A percentile compares a stretch with the other conserved stretches of the same genome.
Conservation (phyloP, 2,113 vertebrate species). For the Pelecanus crispus region DNA sequence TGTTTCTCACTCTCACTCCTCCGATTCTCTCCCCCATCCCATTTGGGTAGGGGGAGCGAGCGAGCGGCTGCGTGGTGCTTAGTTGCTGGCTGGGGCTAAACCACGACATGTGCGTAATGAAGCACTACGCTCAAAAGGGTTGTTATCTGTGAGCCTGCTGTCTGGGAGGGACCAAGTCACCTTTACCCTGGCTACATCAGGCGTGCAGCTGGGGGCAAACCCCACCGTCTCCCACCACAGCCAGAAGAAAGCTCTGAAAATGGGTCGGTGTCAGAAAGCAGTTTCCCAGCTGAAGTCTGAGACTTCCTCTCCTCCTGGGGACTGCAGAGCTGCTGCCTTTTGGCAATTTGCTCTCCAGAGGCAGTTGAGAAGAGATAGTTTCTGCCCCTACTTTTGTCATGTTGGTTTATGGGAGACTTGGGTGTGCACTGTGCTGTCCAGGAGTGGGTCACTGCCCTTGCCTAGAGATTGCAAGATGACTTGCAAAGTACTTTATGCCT, state of each 20-base stretch:
- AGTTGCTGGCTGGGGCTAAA: too few species aligned
- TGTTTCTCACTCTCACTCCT: too few species aligned
- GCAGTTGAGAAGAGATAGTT: neutral
- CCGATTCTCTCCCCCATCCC: too few species aligned
- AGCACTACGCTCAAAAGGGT: neutral
- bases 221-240: fast-evolving
- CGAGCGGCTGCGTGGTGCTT: too few species aligned
- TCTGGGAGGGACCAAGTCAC: neutral
- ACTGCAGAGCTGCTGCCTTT: neutral
- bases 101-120: neutral
- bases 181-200: neutral
- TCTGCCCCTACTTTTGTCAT: neutral
- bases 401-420: neutral
- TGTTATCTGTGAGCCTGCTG: neutral
- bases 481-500: neutral
- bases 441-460: neutral
- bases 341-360: neutral
- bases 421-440: fast-evolving
- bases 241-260: neutral
- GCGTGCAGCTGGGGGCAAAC: neutral
- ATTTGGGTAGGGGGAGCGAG: too few species aligned
- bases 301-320: neutral
- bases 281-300: neutral
- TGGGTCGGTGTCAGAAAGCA: fast-evolving
- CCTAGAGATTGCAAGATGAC: neutral